Evolutionary conservation across 2,888 invertebrate genomes (phyloP).

Genomic region (Lithosia quadra): DNA sequence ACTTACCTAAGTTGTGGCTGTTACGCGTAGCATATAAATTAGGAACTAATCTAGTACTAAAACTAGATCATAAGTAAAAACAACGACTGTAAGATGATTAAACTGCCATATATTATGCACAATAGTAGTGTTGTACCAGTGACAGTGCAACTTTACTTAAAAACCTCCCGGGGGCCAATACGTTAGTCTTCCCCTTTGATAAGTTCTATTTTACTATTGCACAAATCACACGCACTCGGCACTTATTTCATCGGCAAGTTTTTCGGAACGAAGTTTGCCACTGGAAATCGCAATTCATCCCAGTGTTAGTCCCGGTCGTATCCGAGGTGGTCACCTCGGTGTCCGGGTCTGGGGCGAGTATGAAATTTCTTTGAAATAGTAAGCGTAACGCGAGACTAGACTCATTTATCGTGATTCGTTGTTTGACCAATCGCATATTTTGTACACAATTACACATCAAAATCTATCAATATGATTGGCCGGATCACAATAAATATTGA

Average conservation of each 20-base stretch:
- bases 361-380: too few relatives aligned
- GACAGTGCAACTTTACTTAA: slow-evolving; percentile 23
- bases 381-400: too few relatives aligned
- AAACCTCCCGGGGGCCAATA: slow-evolving; percentile 72
- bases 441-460: too few relatives aligned
- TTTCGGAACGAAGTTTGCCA: too few relatives aligned
- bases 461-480: too few relatives aligned
- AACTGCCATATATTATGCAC: slow-evolving; percentile 29
- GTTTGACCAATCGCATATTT: too few relatives aligned
- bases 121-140: slow-evolving; percentile 17
- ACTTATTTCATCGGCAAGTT: not conserved
- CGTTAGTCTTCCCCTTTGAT: slow-evolving; percentile 70
- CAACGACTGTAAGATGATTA: slow-evolving; percentile 27
- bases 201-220: slow-evolving; percentile 26
- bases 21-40: slow-evolving; percentile 14
- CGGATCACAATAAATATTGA: too few relatives aligned
- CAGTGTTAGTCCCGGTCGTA: too few relatives aligned
- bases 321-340: too few relatives aligned
- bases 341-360: too few relatives aligned
- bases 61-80: slow-evolving; percentile 31
- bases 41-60: slow-evolving; percentile 22
- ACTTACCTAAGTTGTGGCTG: slow-evolving; percentile 23
- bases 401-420: too few relatives aligned
- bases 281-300: too few relatives aligned
- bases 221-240: slow-evolving; percentile 22